These are phyloP conservation scores for Turritopsis rubra DNA, from an alignment of 30 jellyfish, hydroid and myxozoan species.

Conservation along the genomic window DNA sequence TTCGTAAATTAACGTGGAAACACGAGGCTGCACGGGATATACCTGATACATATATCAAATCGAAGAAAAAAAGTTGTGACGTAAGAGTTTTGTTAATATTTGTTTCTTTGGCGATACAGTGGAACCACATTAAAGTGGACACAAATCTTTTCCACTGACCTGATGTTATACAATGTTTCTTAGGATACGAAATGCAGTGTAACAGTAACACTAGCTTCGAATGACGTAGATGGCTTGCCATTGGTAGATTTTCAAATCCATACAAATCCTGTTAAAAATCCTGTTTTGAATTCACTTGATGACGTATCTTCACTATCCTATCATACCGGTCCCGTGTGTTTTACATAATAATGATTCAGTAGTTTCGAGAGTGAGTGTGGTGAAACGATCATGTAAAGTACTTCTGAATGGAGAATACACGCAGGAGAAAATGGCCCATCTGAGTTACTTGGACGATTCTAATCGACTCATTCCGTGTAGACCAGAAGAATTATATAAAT, in stretches of 20 bases:
- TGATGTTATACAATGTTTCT: background rate
- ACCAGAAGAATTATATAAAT: no score
- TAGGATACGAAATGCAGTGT: background rate
- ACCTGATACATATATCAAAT: background rate
- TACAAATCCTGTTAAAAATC: background rate
- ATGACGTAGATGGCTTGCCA: conserved; percentile 4
- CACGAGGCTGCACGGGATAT: background rate
- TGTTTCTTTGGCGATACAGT: background rate
- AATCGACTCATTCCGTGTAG: no score
- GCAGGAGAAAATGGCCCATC: no score
- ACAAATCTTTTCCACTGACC: background rate
- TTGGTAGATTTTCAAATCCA: background rate
- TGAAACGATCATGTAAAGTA: no score
- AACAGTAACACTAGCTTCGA: conserved; percentile 4
- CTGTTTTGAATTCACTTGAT: background rate
- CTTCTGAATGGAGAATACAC: no score
- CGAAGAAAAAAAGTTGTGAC: background rate
- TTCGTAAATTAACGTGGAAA: conserved; percentile 10
- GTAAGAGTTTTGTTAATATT: background rate
- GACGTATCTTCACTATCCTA: background rate
- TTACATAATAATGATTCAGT: background rate
- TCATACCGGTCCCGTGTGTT: conserved; percentile 8
- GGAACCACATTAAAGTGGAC: no score
- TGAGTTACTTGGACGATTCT: no score
- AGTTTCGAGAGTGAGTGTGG: background rate